phyloP scores from a whole-genome alignment of 2,888 invertebrate genomes.

The Rhogogaster chlorosoma region DNA sequence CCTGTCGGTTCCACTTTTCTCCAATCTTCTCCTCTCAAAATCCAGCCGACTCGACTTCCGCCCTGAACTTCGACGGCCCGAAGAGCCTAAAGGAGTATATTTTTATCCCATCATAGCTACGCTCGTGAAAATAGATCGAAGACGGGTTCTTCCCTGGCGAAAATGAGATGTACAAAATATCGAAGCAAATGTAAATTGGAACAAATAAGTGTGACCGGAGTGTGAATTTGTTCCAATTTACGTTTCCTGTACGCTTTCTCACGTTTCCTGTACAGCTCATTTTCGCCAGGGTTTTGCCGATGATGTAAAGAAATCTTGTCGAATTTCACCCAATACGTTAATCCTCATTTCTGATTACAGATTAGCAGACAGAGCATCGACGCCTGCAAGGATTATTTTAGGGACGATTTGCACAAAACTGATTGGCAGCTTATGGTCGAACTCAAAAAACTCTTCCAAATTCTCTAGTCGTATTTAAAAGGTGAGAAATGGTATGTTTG shows the following conservation, averaged over 20 bases:
- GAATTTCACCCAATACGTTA: background rate
- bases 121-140: constrained; percentile 5
- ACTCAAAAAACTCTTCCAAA: constrained; percentile 97
- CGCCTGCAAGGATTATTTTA: constrained; percentile 99
- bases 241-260: too few species aligned
- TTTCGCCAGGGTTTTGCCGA: too few species aligned
- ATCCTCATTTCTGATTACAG: constrained; percentile 80
- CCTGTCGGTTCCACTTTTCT: constrained; percentile 6
- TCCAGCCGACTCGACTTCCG: constrained; percentile 32
- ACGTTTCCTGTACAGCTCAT: too few species aligned
- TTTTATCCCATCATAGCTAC: constrained; percentile 31
- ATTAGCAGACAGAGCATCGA: constrained; percentile 99
- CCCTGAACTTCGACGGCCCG: constrained; percentile 1
- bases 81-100: constrained; percentile 36
- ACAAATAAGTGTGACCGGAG: too few species aligned
- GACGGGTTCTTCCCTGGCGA: background rate
- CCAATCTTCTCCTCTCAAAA: constrained; percentile 20
- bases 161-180: too few species aligned
- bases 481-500: constrained; percentile 1
- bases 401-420: constrained; percentile 96
- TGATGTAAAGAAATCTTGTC: background rate
- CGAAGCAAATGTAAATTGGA: too few species aligned
- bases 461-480: constrained; percentile 83
- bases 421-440: constrained; percentile 99
- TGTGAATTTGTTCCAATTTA: too few species aligned